Evolutionary conservation across 2,113 vertebrate species (phyloP).

Genomic region (Gorsachius goisagi): DNA sequence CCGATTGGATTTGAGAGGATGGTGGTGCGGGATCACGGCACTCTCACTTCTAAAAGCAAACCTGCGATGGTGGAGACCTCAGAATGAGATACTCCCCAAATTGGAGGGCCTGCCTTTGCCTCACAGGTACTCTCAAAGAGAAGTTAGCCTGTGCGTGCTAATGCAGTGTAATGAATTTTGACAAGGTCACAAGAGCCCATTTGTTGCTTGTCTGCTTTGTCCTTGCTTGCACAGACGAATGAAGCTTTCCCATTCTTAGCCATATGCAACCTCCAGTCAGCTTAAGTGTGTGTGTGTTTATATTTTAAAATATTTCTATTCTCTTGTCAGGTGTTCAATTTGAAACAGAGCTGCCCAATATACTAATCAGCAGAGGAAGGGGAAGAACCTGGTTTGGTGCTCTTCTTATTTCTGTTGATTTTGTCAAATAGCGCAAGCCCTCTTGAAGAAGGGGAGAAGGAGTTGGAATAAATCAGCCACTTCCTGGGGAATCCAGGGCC

Average conservation of each 20-base stretch:
- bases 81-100: neutral
- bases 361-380: neutral
- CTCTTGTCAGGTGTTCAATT: neutral
- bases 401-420: neutral
- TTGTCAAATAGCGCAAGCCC: neutral
- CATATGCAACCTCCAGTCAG: neutral
- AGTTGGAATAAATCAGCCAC: neutral
- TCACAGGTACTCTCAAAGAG: conserved; percentile 34
- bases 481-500: neutral
- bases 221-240: conserved; percentile 8
- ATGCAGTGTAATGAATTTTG: conserved; percentile 57
- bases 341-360: neutral
- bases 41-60: conserved; percentile 8
- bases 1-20: neutral
- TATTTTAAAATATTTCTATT: neutral
- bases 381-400: neutral
- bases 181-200: conserved; percentile 34
- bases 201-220: conserved; percentile 26
- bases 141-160: conserved; percentile 30
- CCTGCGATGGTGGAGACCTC: conserved; percentile 28
- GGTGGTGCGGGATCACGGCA: neutral
- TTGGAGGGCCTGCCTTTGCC: conserved; percentile 33
- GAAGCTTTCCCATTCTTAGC: neutral
- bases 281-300: neutral
- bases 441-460: neutral